Base-by-base conservation (phyloP, 2,888 invertebrate genomes). In the Trichopoda pennipes region DNA sequence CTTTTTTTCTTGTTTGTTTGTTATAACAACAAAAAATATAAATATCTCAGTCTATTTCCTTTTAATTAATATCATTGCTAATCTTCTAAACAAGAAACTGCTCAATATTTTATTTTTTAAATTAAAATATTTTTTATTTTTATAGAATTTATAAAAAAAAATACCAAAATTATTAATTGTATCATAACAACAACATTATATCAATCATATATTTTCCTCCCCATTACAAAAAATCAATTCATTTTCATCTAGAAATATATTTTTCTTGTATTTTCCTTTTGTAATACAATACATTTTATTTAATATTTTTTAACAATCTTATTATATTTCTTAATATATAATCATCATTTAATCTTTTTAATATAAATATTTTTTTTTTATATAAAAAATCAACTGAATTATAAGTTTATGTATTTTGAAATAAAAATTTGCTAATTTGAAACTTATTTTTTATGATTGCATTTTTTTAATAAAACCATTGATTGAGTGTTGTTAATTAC, bases 241-340 rank as follows among this genome's bases (percentile, higher is more conserved):
- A 72, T 79, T 66, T 64, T 55, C 47, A 75, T 56, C 56, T 66
- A 49, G 7, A 49, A 49, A 44, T 61, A 55, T 68, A 68, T 77
- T 82, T 74, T 74, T 68, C 44, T 77, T 74, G 75, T 72, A 79
- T 79, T 73, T 73, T 56, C 28, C 56, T 83, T 69, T 80, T 77
- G 35, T 77, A 78, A 64, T 64, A 66, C 80, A 77, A 69, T 64
- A 75, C 53, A 70, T 77, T 58, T n/a, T 80, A 80, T 72, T 77
- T 73, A 80, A 69, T 69, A 73, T 80, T 74, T 80, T 76, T 77
- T 68, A 69, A 63, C 60, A 60, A 60, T 68, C 38, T 74, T 55
- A 70, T 76, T 81, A 79, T 79, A 82, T 82, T 78, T 78, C 73
- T 78, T 75, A 78, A 78, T 78, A 81, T 75, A 78, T 79, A 75